Evolutionary conservation across 2,888 invertebrate species (phyloP), one percentile per base, ranked within the genome.

Genomic region (Diloba caeruleocephala): DNA sequence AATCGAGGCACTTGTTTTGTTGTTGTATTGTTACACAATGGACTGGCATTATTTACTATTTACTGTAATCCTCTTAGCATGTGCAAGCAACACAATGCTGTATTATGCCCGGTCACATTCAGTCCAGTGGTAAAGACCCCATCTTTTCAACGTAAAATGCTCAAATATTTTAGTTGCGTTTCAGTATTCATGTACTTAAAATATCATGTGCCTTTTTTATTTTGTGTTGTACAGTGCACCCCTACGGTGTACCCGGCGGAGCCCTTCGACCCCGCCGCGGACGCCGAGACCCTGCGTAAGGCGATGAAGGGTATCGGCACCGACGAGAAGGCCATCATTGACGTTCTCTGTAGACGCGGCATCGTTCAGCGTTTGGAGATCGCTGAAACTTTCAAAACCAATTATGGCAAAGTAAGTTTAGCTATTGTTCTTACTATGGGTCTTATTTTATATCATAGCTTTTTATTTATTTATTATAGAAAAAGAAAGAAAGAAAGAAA

Each of bases 271-370:
- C 96, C 98, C 9, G 95, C 96, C 55, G 96, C 96, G 39, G 98
- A 98, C 94, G 98, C 98, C 2, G 96, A 96, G 67, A 95, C 96
- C 54, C 94, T 98, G 43, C 95, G 97, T 71, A 97, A 97, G 86
- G 98, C 98, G 13, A 98, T 98, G 98, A 98, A 98, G 87, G 98
- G 98, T 48, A 96, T 98, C 77, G 98, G 98, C 49, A 98, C 98
- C 23, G 97, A 98, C 82, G 98, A 98, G 86, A 97, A 97, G 79
- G 96, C 98, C 54, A 97, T 99, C 85, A 98, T 98, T 77, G 97
- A 98, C 80, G 96, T 99, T 5, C 94, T 99, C 31, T 97, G 97
- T 48, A 96, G 96, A 67, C 95, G 99, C 61, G 97, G 97, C 58
- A 98, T 98, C 84, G 96, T 96, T 3, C 99, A 99, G 88, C 95